Conservation (phyloP, 2,888 invertebrate species). For the Sialis fuliginosa region DNA sequence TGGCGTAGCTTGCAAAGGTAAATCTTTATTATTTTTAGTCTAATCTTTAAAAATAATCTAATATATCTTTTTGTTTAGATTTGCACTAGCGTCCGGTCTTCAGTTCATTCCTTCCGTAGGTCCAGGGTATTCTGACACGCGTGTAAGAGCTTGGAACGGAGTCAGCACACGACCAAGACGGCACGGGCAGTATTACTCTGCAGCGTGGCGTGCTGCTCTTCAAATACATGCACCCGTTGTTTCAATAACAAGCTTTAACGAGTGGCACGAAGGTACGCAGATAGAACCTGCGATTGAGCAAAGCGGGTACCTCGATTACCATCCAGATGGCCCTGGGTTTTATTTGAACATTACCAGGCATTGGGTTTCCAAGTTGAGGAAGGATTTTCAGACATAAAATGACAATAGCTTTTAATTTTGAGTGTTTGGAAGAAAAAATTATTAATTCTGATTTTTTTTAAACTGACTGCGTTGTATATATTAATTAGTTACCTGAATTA, state of each 20-base stretch:
- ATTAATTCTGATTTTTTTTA: no score
- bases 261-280: conserved; percentile 61
- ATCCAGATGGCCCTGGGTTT: conserved; percentile 37
- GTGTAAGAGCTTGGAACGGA: conserved; percentile 39
- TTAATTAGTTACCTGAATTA: no score
- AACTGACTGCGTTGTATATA: no score
- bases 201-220: conserved; percentile 41
- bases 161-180: conserved; percentile 31
- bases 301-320: conserved; percentile 35
- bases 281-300: conserved; percentile 44
- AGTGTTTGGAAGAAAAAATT: no score
- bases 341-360: conserved; percentile 44
- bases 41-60: no score
- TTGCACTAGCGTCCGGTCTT: conserved; percentile 35
- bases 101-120: conserved; percentile 50
- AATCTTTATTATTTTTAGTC: no score
- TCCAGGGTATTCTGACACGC: conserved; percentile 50
- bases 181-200: conserved; percentile 43
- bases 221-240: conserved; percentile 34
- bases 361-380: conserved; percentile 33
- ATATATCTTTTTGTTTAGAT: conserved; percentile 12
- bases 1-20: conserved; percentile 25
- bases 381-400: not conserved
- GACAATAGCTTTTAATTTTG: no score
- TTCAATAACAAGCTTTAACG: conserved; percentile 53